phyloP scores from a whole-genome alignment of 2,113 vertebrate species.

The Takifugu bimaculatus region DNA sequence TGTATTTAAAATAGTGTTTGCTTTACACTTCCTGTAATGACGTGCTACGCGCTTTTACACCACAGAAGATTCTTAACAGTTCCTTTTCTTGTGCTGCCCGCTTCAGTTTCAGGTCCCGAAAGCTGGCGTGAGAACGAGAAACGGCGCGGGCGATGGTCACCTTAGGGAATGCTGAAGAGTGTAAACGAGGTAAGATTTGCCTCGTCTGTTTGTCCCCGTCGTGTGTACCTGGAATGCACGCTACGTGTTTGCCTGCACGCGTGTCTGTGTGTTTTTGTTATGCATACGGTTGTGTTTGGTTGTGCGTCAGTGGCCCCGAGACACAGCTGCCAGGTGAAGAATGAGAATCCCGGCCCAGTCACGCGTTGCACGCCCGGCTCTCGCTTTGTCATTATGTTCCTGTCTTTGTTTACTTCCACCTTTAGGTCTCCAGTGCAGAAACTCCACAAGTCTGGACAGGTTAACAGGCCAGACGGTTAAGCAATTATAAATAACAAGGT shows the following conservation, averaged over 20 bases:
- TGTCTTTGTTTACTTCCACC: neutral
- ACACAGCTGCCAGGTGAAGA: slow-evolving; percentile 45
- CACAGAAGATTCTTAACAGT: slow-evolving; percentile 29
- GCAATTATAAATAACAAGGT: too few relatives aligned
- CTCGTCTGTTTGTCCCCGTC: slow-evolving; percentile 20
- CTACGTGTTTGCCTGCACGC: slow-evolving; percentile 40
- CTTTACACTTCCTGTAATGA: neutral
- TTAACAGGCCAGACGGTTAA: too few relatives aligned
- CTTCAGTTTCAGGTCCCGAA: slow-evolving; percentile 36
- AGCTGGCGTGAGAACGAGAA: slow-evolving; percentile 26
- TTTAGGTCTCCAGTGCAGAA: neutral
- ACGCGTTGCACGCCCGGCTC: slow-evolving; percentile 25
- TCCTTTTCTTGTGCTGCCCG: slow-evolving; percentile 9
- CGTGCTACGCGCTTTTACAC: slow-evolving; percentile 11
- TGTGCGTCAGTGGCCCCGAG: slow-evolving; percentile 10
- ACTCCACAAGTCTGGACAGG: neutral
- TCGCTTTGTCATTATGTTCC: neutral
- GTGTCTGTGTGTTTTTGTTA: slow-evolving; percentile 18
- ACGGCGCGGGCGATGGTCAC: slow-evolving; percentile 2
- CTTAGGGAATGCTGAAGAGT: too few relatives aligned
- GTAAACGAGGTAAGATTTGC: slow-evolving; percentile 7
- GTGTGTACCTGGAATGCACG: slow-evolving; percentile 26
- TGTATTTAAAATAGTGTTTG: neutral
- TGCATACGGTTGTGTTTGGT: neutral
- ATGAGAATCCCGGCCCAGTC: slow-evolving; percentile 30